Evolutionary conservation across 92 coral and sea anemone species (phyloP).

Genomic region (Palythoa heliodiscus): DNA sequence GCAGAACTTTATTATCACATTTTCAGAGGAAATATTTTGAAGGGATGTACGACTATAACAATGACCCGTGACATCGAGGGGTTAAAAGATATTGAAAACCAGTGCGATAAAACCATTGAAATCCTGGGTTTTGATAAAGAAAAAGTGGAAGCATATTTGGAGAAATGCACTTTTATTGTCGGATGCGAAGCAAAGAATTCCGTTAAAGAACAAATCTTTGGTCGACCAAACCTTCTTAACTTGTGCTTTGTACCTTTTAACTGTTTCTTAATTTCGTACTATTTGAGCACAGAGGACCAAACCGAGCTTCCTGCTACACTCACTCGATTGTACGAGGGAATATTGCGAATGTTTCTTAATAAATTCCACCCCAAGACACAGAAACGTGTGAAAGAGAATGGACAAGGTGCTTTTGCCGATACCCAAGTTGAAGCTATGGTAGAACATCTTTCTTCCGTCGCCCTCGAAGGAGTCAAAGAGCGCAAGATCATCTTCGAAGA

Average conservation of each 20-base stretch:
- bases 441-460: conserved; percentile 31
- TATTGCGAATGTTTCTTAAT: conserved; percentile 39
- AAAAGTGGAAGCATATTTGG: conserved; percentile 26
- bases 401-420: conserved; percentile 24
- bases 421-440: conserved; percentile 29
- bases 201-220: conserved; percentile 23
- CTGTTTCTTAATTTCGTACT: conserved; percentile 41
- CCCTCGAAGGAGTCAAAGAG: conserved; percentile 32
- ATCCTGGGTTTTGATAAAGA: conserved; percentile 29
- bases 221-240: conserved; percentile 33
- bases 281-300: conserved; percentile 41
- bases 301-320: conserved; percentile 34
- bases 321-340: conserved; percentile 35
- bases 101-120: conserved; percentile 30
- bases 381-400: conserved; percentile 33
- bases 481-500: conserved; percentile 41
- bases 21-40: conserved; percentile 36
- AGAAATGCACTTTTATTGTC: conserved; percentile 19
- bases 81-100: conserved; percentile 13
- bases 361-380: conserved; percentile 34
- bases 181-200: conserved; percentile 7
- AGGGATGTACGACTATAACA: conserved; percentile 32
- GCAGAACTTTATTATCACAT: conserved; percentile 40
- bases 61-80: conserved; percentile 33
- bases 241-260: conserved; percentile 41